Percentiles rank a stretch among this genome's conserved stretches.
These are phyloP conservation scores for Tiliacea citrago DNA, from an alignment of 2,888 invertebrate genomes.

Conservation along the genomic window DNA sequence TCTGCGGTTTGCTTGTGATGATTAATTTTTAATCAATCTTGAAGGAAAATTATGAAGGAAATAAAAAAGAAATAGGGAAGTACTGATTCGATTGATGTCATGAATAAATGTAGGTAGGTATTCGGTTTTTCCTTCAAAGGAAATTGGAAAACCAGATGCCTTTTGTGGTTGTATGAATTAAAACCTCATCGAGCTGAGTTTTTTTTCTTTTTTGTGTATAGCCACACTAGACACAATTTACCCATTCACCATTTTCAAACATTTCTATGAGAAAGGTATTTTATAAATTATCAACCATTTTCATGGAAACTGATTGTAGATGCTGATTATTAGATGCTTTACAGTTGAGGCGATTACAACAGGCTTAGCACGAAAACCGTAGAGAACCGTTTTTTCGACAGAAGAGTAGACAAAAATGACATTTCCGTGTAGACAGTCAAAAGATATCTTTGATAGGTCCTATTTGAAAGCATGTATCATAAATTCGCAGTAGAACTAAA, in stretches of 20 bases:
- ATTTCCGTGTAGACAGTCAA: too few species aligned
- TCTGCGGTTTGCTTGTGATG: background rate
- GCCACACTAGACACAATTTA: background rate
- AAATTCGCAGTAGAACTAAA: background rate
- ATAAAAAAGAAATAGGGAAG: background rate
- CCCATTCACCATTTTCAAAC: too few species aligned
- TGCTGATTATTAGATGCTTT: background rate
- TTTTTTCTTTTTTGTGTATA: background rate
- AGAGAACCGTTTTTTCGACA: too few species aligned
- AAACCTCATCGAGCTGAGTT: background rate
- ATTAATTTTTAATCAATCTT: background rate
- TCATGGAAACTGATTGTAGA: background rate
- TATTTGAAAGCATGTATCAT: too few species aligned
- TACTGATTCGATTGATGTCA: background rate
- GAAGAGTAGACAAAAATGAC: too few species aligned
- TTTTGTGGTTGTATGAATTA: background rate
- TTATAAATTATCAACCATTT: background rate
- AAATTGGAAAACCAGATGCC: background rate
- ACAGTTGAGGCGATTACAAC: background rate
- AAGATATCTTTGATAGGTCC: too few species aligned
- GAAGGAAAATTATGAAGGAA: background rate
- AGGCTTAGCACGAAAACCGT: too few species aligned
- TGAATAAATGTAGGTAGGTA: background rate
- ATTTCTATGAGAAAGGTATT: background rate
- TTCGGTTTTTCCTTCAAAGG: background rate